Evolutionary conservation across 2,113 vertebrate genomes (phyloP).

Genomic region (Pelecanus crispus): DNA sequence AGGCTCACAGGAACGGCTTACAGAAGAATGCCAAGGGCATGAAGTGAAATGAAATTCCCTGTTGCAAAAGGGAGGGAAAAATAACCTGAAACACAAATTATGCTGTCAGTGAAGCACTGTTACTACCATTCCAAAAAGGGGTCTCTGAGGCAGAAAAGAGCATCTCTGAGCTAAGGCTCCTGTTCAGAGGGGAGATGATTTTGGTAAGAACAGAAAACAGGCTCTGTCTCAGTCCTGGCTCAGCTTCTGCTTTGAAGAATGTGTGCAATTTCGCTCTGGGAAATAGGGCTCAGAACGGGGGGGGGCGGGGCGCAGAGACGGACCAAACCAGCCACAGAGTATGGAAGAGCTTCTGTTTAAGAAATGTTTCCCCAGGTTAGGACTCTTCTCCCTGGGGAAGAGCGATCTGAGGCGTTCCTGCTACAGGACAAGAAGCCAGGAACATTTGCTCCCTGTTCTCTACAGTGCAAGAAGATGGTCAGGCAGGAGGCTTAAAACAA

Average conservation of each 20-base stretch:
- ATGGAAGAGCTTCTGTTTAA: not conserved
- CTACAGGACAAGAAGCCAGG: not conserved
- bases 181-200: not conserved
- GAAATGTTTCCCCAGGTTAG: not conserved
- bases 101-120: not conserved
- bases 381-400: not conserved
- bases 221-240: not conserved
- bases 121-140: not conserved
- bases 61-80: not conserved
- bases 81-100: not conserved
- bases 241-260: not conserved
- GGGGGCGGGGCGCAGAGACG: too few relatives aligned
- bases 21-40: accelerated
- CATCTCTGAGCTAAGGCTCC: not conserved
- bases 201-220: not conserved
- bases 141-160: not conserved
- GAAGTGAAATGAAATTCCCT: not conserved
- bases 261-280: not conserved
- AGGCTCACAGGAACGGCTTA: not conserved
- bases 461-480: not conserved
- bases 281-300: not conserved
- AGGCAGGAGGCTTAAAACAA: not conserved
- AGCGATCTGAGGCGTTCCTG: not conserved
- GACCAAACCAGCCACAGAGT: too few relatives aligned
- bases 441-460: not conserved